These are phyloP conservation scores for Pseudopleuronectes americanus DNA, from an alignment of 2,797 vertebrate species.

Conservation along the genomic window DNA sequence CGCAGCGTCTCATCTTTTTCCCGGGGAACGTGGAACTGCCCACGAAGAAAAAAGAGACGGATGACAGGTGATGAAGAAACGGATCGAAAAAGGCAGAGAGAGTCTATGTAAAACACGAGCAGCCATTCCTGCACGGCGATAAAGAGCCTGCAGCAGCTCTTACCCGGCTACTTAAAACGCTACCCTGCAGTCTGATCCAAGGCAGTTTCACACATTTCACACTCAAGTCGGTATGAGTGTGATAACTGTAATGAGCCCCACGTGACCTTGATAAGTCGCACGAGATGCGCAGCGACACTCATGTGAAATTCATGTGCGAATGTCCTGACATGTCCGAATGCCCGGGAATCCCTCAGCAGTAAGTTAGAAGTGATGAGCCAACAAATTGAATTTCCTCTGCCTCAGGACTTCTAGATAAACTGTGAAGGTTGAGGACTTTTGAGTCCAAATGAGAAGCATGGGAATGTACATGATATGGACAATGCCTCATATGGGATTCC, in stretches of 20 bases:
- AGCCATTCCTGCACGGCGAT: constrained; percentile 33
- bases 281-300: background rate
- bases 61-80: constrained; percentile 47
- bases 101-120: constrained; percentile 34
- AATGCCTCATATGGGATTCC: background rate
- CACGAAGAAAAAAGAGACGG: constrained; percentile 7
- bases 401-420: background rate
- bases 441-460: background rate
- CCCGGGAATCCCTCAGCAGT: constrained; percentile 5
- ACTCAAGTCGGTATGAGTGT: background rate
- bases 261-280: constrained; percentile 15
- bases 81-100: constrained; percentile 16
- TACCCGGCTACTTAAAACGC: constrained; percentile 18
- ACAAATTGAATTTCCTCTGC: constrained; percentile 6
- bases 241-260: background rate
- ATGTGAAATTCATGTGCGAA: background rate
- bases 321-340: background rate
- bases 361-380: constrained; percentile 1
- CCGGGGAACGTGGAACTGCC: constrained; percentile 13
- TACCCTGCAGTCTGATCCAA: background rate
- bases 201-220: constrained; percentile 18
- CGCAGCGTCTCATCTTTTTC: constrained; percentile 14
- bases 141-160: constrained; percentile 31
- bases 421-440: background rate
- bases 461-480: background rate